Conservation (phyloP, 2,113 vertebrate species). For the Raja brachyura region DNA sequence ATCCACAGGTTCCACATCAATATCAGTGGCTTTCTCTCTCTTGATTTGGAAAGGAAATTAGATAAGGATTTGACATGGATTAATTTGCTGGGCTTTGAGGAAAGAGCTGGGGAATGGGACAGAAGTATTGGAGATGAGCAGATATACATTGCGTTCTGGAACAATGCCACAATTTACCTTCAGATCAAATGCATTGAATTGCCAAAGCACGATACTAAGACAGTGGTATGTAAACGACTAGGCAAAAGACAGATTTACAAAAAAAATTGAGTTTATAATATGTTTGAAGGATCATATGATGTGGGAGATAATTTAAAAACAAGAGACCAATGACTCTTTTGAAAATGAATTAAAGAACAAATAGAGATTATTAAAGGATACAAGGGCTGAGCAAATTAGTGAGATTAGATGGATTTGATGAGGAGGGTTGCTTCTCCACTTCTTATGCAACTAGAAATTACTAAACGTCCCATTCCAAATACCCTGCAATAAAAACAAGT, state of each 20-base stretch:
- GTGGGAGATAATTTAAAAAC: background rate
- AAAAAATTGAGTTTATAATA: background rate
- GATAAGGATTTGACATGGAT: too few relatives aligned
- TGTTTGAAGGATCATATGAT: background rate
- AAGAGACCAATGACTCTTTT: background rate
- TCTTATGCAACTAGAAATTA: too few relatives aligned
- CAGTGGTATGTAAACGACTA: background rate
- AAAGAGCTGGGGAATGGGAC: too few relatives aligned
- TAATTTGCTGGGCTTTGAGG: too few relatives aligned
- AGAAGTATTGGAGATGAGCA: too few relatives aligned
- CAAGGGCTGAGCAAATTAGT: background rate
- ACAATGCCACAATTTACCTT: background rate
- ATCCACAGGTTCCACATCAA: background rate
- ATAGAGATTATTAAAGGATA: background rate
- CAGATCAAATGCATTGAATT: background rate
- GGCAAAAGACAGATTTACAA: background rate
- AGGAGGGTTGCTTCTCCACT: background rate
- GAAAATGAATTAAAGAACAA: background rate
- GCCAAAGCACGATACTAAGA: background rate
- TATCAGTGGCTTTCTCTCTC: background rate
- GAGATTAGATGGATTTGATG: background rate
- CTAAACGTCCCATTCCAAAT: background rate
- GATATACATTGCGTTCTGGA: too few relatives aligned
- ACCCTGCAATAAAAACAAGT: background rate
- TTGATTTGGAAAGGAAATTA: background rate